Base-by-base conservation (phyloP, 2,797 vertebrate genomes). In the Gymnoscopelus braueri region DNA sequence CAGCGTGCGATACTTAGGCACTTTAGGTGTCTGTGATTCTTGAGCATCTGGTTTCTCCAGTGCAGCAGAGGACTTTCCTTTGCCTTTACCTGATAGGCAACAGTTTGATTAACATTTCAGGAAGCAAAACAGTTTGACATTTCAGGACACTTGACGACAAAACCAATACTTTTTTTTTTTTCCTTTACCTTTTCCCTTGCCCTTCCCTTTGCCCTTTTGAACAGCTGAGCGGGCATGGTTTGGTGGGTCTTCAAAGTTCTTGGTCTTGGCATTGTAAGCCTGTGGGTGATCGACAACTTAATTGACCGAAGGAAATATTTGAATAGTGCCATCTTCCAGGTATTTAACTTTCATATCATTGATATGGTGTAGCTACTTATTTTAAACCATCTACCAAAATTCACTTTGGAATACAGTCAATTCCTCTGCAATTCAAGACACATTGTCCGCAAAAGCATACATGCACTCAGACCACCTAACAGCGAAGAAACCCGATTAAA, bases 201-300 rank as follows among this genome's bases (percentile, higher is more conserved):
- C 98, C 60, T 98, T 98, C 2, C 96, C 96, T 71, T 99, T 99
- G 54, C 97, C 96, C 87, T 97, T 98, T 47, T 93, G 89, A 12
- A 94, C 91, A 1, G 93, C 92, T 47, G 92, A 97, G 26, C 97
- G 96, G 11, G 97, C 97, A 0, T 98, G 95, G 87, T 99, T 98
- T 2, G 98, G 97, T n/a, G 97, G 97, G 75, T 99, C 97, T 75
- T 99, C 98, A 49, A 97, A 98, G 79, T 90, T 95, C 84, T 97
- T 99, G 0, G 90, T 90, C 84, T 95, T 98, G 2, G 97, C 94
- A 2, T 93, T 98, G 80, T 99, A 99, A 13, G 97, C 97, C 98
- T 99, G 84, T 8, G 39, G 70, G 26, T 49, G 12, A 63, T 2
- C 1, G 39, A 44, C 39, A 44, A 44, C 39, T 44, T 44, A 10